These are phyloP conservation scores for Maniola jurtina DNA, from an alignment of 1,140 invertebrate genomes.

Conservation along the genomic window DNA sequence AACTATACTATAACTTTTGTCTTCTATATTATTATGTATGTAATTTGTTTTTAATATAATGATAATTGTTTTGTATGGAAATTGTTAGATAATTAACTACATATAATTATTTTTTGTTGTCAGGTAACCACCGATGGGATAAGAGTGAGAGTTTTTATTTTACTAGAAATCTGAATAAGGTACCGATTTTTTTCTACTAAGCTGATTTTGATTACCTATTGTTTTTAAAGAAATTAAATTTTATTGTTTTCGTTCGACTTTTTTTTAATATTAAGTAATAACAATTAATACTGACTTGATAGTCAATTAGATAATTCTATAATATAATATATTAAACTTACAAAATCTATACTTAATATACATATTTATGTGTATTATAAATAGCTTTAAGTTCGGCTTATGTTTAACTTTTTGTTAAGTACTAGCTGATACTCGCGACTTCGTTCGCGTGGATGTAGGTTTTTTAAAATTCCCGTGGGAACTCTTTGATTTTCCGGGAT, in stretches of 20 bases:
- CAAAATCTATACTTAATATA: no score
- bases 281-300: no score
- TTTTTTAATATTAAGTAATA: no score
- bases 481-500: no score
- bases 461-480: no score
- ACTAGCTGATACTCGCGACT: no score
- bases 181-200: slow-evolving; percentile 6
- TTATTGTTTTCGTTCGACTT: neutral
- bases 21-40: neutral
- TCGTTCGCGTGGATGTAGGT: no score
- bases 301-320: no score
- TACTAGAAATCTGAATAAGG: slow-evolving; percentile 15
- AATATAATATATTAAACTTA: no score
- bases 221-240: neutral
- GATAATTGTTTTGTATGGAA: slow-evolving; percentile 3
- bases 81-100: neutral
- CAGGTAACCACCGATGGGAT: slow-evolving; percentile 35
- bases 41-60: neutral
- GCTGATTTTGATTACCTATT: neutral
- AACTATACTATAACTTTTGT: neutral
- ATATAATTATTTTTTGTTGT: slow-evolving; percentile 30
- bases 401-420: no score
- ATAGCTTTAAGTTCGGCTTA: no score
- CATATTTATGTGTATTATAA: no score
- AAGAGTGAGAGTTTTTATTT: slow-evolving; percentile 33